Base-by-base conservation (phyloP, 2,113 vertebrate species). In the Cyanoramphus novaezelandiae region DNA sequence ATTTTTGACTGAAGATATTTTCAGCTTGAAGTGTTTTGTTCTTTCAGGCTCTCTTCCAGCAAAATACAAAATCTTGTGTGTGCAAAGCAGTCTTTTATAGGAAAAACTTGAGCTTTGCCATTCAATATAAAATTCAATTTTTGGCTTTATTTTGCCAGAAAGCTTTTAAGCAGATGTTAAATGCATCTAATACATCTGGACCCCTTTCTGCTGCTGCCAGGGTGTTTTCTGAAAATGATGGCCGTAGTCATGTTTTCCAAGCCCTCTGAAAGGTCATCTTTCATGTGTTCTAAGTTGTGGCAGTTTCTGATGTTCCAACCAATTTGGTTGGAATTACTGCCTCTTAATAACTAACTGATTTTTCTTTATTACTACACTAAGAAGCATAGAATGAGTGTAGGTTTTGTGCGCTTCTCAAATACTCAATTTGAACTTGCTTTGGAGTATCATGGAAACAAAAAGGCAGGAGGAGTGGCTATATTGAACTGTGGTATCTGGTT, bases 41-140 rank as follows among this genome's bases (percentile, higher is more conserved):
- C 70, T 80, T 92, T 96, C 71, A 63, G 92, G 67, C 90, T 77
- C 21, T 93, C 27, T 88, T 83, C 87, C 93, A 95, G 82, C 20
- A 88, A 74, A 53, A 57, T 74, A 78, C 60, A 86, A 50, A 91
- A 85, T 88, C 37, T 69, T 31, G 11, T 85, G 85, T 60, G 47
- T 69, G 23, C 90, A 70, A 91, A 86, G 7, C 23, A 50, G 4
- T 72, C 46, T 80, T 65, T 72, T 90, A 21, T 23, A 86, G 85
- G 68, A 88, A 94, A 94, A 94, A 74, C 13, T 59, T 70, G n/a
- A 83, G 63, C 53, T 92, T 88, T 93, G 37, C 76, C 37, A 74
- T 86, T 92, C 60, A 25, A 2, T 76, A 33, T 74, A 86, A 94
- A 83, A 83, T 77, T 74, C 90, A 33, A 5, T 6, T 31, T 69